Conservation (phyloP, 2,888 invertebrate species). For the Tyria jacobaeae region DNA sequence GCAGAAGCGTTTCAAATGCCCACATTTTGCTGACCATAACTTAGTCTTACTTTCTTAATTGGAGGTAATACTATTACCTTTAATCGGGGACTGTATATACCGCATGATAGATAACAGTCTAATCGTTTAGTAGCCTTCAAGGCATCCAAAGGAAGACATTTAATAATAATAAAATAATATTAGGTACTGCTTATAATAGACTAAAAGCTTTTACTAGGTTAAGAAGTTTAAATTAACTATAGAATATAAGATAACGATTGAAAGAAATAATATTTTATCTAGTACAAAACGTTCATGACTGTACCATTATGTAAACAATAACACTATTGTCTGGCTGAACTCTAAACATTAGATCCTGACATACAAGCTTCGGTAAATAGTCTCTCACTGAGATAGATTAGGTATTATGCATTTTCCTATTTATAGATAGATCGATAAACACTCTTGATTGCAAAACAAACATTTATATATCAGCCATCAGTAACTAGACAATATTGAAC, state of each 20-base stretch:
- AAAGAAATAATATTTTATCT: neutral
- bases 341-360: conserved; percentile 5
- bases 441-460: neutral
- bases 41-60: too few relatives aligned
- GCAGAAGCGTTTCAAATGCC: too few relatives aligned
- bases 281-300: neutral
- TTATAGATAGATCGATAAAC: neutral
- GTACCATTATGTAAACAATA: conserved; percentile 10
- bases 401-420: neutral
- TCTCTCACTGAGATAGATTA: neutral
- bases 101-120: too few relatives aligned
- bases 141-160: too few relatives aligned
- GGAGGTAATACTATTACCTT: too few relatives aligned
- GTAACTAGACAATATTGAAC: too few relatives aligned
- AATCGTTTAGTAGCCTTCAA: too few relatives aligned
- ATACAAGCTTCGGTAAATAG: neutral
- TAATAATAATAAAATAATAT: too few relatives aligned
- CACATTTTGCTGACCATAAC: too few relatives aligned
- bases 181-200: too few relatives aligned
- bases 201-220: too few relatives aligned
- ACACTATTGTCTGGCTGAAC: conserved; percentile 9
- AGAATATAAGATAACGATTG: neutral
- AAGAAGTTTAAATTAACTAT: neutral
- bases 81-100: too few relatives aligned
- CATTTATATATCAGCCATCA: neutral